These are phyloP conservation scores for Heterotis niloticus DNA, from an alignment of 2,113 vertebrate species.

Conservation along the genomic window DNA sequence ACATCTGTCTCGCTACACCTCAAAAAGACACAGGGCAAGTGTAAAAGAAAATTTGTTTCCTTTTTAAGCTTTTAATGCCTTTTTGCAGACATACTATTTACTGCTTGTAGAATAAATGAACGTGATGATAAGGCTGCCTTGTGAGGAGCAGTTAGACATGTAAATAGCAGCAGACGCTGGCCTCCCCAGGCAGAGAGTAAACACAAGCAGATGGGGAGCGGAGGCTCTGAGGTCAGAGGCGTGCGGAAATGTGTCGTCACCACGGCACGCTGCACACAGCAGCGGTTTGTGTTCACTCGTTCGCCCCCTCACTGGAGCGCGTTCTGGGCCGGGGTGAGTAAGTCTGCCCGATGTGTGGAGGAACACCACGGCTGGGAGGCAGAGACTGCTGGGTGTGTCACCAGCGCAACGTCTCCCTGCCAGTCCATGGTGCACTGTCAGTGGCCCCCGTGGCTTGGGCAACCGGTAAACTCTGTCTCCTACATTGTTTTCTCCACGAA, in stretches of 20 bases:
- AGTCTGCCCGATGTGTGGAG: conserved; percentile 21
- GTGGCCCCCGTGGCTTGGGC: no score
- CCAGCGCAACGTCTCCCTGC: not conserved
- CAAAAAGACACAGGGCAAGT: conserved; percentile 31
- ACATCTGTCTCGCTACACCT: conserved; percentile 33
- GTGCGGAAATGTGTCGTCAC: conserved; percentile 53
- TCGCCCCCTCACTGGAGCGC: conserved; percentile 57
- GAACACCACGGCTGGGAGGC: conserved; percentile 4
- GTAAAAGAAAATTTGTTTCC: not conserved
- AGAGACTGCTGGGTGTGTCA: conserved; percentile 21
- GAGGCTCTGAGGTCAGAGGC: conserved; percentile 47
- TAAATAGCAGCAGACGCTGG: conserved; percentile 34
- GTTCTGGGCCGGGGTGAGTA: conserved; percentile 35
- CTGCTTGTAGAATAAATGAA: conserved; percentile 32
- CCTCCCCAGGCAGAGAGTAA: conserved; percentile 48
- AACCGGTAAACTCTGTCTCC: no score
- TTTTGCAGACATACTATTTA: conserved; percentile 40
- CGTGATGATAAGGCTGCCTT: conserved; percentile 40
- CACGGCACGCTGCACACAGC: conserved; percentile 27
- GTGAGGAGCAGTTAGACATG: conserved; percentile 32
- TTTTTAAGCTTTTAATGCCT: conserved; percentile 40
- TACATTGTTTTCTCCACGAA: not conserved
- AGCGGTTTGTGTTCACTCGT: conserved; percentile 27
- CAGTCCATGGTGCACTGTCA: not conserved
- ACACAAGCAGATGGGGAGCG: conserved; percentile 49